Percentiles rank a stretch among this genome's conserved stretches.
phyloP scores from a whole-genome alignment of 2,797 vertebrate genomes.

The Sebastes vulpes region DNA sequence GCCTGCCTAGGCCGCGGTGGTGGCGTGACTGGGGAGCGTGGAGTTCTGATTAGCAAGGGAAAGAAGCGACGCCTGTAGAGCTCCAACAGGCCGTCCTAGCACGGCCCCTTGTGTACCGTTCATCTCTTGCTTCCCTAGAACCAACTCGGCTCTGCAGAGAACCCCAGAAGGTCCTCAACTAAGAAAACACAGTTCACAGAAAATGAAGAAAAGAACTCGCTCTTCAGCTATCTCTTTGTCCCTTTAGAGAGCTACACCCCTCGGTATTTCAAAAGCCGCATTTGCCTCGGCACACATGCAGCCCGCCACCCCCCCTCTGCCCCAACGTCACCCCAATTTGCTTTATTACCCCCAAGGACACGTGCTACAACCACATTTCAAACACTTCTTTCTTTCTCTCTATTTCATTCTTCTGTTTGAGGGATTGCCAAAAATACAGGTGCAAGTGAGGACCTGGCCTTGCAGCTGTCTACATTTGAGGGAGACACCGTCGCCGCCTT shows the following conservation, averaged over 20 bases:
- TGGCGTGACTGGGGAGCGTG: conserved; percentile 69
- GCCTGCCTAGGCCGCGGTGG: conserved; percentile 38
- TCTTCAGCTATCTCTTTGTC: conserved; percentile 26
- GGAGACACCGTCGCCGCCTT: neutral
- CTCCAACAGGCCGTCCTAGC: conserved; percentile 38
- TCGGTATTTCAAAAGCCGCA: conserved; percentile 22
- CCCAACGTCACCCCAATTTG: conserved; percentile 24
- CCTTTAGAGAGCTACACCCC: neutral
- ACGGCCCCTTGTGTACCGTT: conserved; percentile 40
- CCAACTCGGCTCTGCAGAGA: conserved; percentile 46
- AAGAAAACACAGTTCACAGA: conserved; percentile 30
- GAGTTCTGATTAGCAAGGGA: conserved; percentile 73
- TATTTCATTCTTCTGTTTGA: conserved; percentile 17
- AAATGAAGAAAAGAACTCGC: conserved; percentile 26
- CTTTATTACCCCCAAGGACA: conserved; percentile 35
- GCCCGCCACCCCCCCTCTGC: neutral
- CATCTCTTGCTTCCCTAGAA: conserved; percentile 49
- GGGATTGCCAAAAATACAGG: conserved; percentile 19
- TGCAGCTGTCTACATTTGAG: conserved; percentile 42
- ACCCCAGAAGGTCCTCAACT: conserved; percentile 27
- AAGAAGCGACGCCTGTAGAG: conserved; percentile 36
- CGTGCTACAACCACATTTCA: neutral
- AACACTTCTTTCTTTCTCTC: conserved; percentile 3
- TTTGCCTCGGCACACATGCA: conserved; percentile 7
- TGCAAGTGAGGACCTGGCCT: conserved; percentile 18